Conservation (phyloP, 53 echinoderm and acorn worm genomes). For the Mesocentrotus franciscanus region DNA sequence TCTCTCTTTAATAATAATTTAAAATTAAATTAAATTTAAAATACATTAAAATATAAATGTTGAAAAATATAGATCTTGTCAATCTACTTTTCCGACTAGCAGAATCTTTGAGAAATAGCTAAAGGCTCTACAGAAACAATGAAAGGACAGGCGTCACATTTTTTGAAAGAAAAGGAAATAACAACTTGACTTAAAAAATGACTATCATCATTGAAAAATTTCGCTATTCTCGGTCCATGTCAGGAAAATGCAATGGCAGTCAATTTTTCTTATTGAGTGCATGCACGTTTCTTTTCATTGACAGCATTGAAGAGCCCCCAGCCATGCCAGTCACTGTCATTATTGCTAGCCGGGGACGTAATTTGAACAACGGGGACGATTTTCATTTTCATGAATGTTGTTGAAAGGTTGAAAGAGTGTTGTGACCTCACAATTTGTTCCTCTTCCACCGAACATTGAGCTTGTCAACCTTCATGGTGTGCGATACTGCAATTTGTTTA, state of each 20-base stretch:
- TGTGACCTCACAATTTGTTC: background rate
- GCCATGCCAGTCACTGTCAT: background rate
- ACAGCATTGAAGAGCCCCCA: background rate
- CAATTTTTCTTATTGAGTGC: background rate
- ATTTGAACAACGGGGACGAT: slow-evolving; percentile 1
- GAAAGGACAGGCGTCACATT: too few relatives aligned
- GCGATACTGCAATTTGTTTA: background rate
- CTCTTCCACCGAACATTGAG: background rate
- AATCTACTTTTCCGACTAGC: background rate
- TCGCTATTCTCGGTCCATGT: background rate
- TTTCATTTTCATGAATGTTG: background rate
- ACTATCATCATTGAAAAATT: background rate
- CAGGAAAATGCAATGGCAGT: background rate
- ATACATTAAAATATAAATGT: too few relatives aligned
- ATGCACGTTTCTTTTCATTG: background rate
- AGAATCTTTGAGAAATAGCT: background rate
- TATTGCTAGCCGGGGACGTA: background rate
- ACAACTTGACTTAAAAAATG: background rate
- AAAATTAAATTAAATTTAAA: too few relatives aligned
- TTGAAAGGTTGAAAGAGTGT: slow-evolving; percentile 23
- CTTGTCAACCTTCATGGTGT: background rate
- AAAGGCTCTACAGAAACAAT: background rate
- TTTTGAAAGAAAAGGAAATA: too few relatives aligned
- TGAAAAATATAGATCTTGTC: background rate
- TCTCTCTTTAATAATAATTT: background rate